Conservation (phyloP, 2,113 vertebrate species). For the Embiotoca jacksoni region DNA sequence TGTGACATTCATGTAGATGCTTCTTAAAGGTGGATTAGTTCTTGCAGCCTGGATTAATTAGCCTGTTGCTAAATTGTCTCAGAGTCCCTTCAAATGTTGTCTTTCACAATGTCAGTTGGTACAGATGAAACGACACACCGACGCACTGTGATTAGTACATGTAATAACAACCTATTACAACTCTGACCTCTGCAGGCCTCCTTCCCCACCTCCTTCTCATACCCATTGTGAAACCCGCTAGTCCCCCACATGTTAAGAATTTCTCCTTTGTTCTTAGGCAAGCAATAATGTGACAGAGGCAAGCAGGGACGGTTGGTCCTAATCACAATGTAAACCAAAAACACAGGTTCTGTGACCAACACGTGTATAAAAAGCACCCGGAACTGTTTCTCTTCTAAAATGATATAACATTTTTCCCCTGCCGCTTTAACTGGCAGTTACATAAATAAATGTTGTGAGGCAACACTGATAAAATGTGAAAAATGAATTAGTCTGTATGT, state of each 20-base stretch:
- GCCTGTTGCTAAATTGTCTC: no score
- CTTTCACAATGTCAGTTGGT: not conserved
- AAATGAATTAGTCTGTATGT: conserved; percentile 33
- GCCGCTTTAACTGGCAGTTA: not conserved
- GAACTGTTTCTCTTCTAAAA: conserved; percentile 11
- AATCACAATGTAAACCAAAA: not conserved
- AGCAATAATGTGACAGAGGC: not conserved
- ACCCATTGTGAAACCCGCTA: not conserved
- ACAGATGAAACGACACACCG: not conserved
- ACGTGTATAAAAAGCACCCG: not conserved
- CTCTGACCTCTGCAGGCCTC: not conserved
- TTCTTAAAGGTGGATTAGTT: no score
- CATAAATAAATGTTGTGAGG: not conserved
- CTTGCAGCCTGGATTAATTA: no score
- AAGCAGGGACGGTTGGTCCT: not conserved
- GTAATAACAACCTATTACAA: not conserved
- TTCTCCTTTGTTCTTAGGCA: conserved; percentile 19
- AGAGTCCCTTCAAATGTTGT: not conserved
- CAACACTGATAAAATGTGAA: not conserved
- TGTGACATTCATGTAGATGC: no score
- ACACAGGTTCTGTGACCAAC: not conserved
- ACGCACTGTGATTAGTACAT: not conserved
- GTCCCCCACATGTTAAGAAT: conserved; percentile 12
- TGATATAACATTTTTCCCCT: conserved; percentile 31
- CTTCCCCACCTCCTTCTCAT: not conserved